phyloP scores from a whole-genome alignment of 2,797 vertebrate genomes.

The Sciurus carolinensis region DNA sequence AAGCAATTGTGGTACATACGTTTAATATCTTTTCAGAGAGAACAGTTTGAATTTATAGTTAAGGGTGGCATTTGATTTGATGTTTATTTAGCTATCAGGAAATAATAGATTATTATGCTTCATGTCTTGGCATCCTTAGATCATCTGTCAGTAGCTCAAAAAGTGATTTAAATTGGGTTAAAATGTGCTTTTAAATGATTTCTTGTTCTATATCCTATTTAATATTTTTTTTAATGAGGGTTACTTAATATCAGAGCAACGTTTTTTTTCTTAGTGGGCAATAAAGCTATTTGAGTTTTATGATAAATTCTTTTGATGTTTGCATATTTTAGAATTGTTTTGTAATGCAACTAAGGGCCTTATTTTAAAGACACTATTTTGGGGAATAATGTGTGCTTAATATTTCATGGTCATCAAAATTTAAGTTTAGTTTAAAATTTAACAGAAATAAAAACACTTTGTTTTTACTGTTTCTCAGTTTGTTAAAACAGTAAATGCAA shows the following conservation, averaged over 20 bases:
- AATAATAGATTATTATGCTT: not conserved
- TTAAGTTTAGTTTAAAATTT: slow-evolving; percentile 9
- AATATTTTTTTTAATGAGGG: not conserved
- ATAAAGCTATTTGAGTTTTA: slow-evolving; percentile 13
- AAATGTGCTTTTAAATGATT: not conserved
- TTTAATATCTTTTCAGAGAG: not conserved
- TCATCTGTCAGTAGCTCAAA: not conserved
- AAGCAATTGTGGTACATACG: not conserved
- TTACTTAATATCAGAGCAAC: not conserved
- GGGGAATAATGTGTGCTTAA: not conserved
- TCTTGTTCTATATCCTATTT: not conserved
- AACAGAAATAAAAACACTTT: not conserved
- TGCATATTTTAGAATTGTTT: slow-evolving; percentile 7
- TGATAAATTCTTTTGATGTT: not conserved
- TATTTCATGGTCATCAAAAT: slow-evolving; percentile 22
- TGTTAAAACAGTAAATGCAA: slow-evolving; percentile 35
- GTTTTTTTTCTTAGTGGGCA: not conserved
- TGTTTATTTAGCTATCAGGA: not conserved
- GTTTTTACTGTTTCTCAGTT: not conserved
- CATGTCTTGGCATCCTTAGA: not conserved
- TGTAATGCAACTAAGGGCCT: not conserved
- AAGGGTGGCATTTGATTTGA: not conserved
- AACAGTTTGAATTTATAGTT: not conserved
- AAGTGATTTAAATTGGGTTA: not conserved
- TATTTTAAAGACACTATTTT: slow-evolving; percentile 44